Conservation (phyloP, 2,113 vertebrate genomes). For the Phalacrocorax carbo region DNA sequence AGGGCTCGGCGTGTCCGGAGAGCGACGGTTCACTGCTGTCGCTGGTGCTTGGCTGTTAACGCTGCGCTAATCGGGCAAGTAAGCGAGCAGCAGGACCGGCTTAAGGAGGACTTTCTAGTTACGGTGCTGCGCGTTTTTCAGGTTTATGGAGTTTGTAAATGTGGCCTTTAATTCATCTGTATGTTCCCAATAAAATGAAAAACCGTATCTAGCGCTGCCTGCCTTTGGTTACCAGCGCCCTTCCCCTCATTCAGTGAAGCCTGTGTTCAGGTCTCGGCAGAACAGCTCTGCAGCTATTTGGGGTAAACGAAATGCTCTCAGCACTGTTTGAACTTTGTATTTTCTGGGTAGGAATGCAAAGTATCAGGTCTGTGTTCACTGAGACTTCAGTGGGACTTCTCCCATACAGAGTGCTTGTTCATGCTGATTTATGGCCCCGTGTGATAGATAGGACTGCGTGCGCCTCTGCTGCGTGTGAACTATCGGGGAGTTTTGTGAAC, state of each 20-base stretch:
- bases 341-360: background rate
- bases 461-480: background rate
- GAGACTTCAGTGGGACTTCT: background rate
- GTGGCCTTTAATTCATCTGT: slow-evolving; percentile 34
- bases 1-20: background rate
- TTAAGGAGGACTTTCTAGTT: background rate
- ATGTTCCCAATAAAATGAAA: slow-evolving; percentile 27
- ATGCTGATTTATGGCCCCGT: background rate
- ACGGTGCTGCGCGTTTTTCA: background rate
- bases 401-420: background rate
- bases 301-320: background rate
- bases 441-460: background rate
- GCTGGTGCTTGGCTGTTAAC: background rate
- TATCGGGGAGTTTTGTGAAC: background rate
- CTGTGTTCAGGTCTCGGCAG: background rate
- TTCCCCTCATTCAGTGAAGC: background rate
- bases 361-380: background rate
- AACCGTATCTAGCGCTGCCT: background rate
- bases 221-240: background rate
- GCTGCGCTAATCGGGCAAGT: background rate
- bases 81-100: background rate
- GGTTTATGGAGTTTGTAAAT: slow-evolving; percentile 6
- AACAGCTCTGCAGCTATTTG: background rate
- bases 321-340: background rate
- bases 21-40: background rate